A percentile compares a stretch with the other conserved stretches of the same genome.
Conservation (phyloP, 2,888 invertebrate species). For the Apomyelois bistriatella region DNA sequence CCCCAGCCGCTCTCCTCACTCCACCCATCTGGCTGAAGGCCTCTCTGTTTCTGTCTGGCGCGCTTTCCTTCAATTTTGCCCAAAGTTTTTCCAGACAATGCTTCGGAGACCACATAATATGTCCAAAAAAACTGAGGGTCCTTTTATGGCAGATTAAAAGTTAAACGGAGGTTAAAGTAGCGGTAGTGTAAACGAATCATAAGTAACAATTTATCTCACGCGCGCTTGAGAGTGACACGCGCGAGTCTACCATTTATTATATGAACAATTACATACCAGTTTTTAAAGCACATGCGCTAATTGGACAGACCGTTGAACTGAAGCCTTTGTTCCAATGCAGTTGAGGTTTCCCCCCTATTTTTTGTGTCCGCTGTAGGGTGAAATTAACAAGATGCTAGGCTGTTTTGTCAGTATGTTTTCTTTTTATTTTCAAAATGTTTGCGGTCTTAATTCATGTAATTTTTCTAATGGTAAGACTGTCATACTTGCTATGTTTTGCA, state of each 20-base stretch:
- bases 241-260: slow-evolving; percentile 40
- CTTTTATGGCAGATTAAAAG: no score
- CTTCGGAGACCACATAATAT: no score
- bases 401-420: background rate
- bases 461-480: no score
- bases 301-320: slow-evolving; percentile 20
- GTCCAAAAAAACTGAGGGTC: no score
- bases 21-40: no score
- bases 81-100: no score
- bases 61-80: no score
- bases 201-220: slow-evolving; percentile 44
- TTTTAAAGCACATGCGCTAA: slow-evolving; percentile 33
- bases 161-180: background rate
- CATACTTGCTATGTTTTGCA: no score
- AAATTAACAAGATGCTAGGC: background rate
- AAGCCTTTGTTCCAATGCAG: slow-evolving; percentile 15
- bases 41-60: no score
- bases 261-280: slow-evolving; percentile 38
- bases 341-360: background rate
- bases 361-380: background rate
- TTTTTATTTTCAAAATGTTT: no score
- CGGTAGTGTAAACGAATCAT: slow-evolving; percentile 20
- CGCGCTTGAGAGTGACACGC: slow-evolving; percentile 46
- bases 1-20: no score
- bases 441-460: no score